Conservation (phyloP, 2,113 vertebrate species). For the mouse (Mus musculus) region DNA sequence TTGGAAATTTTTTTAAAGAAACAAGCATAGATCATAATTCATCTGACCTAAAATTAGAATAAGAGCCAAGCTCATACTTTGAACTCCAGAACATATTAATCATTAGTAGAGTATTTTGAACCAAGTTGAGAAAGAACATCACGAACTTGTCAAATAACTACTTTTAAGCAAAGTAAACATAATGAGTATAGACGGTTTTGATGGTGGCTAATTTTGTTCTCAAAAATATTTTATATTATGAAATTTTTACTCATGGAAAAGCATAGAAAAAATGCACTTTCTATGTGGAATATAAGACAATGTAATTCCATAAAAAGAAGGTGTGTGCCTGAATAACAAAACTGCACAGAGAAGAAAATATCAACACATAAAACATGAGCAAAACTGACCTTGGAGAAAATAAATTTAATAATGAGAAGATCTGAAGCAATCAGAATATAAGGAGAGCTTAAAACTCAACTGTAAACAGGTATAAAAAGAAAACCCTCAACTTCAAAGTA, state of each 20-base stretch:
- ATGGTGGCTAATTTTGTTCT: background rate
- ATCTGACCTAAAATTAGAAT: background rate
- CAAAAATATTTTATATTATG: background rate
- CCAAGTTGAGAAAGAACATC: background rate
- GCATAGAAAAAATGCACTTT: background rate
- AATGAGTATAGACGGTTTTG: background rate
- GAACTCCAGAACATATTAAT: background rate
- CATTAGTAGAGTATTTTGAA: background rate
- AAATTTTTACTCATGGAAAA: background rate
- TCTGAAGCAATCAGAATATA: background rate
- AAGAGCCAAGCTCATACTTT: background rate
- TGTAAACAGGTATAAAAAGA: background rate
- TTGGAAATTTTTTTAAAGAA: background rate
- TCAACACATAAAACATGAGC: background rate
- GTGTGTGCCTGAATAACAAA: background rate
- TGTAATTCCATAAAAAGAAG: background rate
- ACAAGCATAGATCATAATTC: background rate
- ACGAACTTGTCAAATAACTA: background rate
- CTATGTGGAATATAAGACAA: background rate
- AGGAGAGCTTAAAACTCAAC: background rate
- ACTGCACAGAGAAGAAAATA: background rate
- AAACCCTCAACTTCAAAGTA: background rate
- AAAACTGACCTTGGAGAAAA: constrained; percentile 13
- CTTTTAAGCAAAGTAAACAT: background rate
- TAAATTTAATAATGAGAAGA: background rate